Percentiles rank a stretch among this genome's conserved stretches.
Conservation (phyloP, 2,888 invertebrate species). For the Chorisops tibialis region DNA sequence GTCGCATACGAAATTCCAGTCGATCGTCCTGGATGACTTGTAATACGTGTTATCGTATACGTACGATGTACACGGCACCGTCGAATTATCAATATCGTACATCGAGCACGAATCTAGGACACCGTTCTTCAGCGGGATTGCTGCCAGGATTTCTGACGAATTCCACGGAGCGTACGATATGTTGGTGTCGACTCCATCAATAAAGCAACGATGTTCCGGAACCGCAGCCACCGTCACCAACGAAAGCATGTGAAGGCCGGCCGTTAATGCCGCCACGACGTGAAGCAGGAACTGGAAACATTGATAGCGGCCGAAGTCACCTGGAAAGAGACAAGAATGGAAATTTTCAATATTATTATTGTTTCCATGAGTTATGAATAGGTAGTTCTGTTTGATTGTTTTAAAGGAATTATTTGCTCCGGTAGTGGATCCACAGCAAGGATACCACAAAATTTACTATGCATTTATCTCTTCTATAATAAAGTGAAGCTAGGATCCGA, state of each 20-base stretch:
- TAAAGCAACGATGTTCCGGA: slow-evolving; percentile 54
- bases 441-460: too few relatives aligned
- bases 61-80: slow-evolving; percentile 57
- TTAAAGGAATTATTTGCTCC: too few relatives aligned
- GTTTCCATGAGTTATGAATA: too few relatives aligned
- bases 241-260: slow-evolving; percentile 79
- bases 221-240: slow-evolving; percentile 77
- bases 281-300: slow-evolving; percentile 74
- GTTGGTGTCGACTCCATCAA: slow-evolving; percentile 56
- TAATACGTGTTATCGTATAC: slow-evolving; percentile 73
- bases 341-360: too few relatives aligned
- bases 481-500: too few relatives aligned
- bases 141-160: slow-evolving; percentile 54
- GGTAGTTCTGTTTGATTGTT: too few relatives aligned
- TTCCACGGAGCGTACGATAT: slow-evolving; percentile 57
- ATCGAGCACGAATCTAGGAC: slow-evolving; percentile 64
- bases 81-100: slow-evolving; percentile 50
- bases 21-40: slow-evolving; percentile 69
- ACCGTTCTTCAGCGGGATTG: slow-evolving; percentile 61
- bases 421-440: too few relatives aligned
- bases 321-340: slow-evolving; percentile 51
- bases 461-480: too few relatives aligned
- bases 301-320: slow-evolving; percentile 81
- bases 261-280: slow-evolving; percentile 71
- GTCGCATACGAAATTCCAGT: slow-evolving; percentile 80